These are phyloP conservation scores for Noctua fimbriata DNA, from an alignment of 2,888 invertebrate genomes.

Conservation along the genomic window DNA sequence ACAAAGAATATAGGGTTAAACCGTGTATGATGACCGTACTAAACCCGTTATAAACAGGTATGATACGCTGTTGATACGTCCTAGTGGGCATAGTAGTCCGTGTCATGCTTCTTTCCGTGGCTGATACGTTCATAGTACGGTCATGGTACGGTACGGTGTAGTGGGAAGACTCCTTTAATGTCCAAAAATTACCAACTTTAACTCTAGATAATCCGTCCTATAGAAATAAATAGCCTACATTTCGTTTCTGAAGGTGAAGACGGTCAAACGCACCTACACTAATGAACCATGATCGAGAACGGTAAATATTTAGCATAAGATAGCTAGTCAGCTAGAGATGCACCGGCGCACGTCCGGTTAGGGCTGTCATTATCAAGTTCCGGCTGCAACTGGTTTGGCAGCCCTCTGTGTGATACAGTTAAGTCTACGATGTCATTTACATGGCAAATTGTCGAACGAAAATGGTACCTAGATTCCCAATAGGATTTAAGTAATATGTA, in stretches of 20 bases:
- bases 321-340: slow-evolving; percentile 38
- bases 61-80: background rate
- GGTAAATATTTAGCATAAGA: slow-evolving; percentile 56
- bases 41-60: background rate
- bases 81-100: too few relatives aligned
- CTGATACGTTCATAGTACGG: too few relatives aligned
- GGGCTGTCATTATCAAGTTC: slow-evolving; percentile 66
- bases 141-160: too few relatives aligned
- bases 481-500: too few relatives aligned
- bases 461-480: background rate
- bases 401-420: slow-evolving; percentile 50
- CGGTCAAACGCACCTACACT: slow-evolving; percentile 15
- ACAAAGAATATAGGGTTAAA: background rate
- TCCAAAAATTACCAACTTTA: background rate
- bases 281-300: slow-evolving; percentile 52
- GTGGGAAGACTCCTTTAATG: background rate
- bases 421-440: slow-evolving; percentile 34
- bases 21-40: too few relatives aligned
- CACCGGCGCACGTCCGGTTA: slow-evolving; percentile 64
- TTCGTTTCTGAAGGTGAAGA: slow-evolving; percentile 20
- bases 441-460: background rate
- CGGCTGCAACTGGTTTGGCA: slow-evolving; percentile 57
- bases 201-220: background rate
- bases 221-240: background rate
- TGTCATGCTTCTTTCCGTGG: too few relatives aligned